Percentiles rank a stretch among this genome's conserved stretches.
Conservation (phyloP, 2,797 vertebrate species). For the Pangasius sanitwongsei region DNA sequence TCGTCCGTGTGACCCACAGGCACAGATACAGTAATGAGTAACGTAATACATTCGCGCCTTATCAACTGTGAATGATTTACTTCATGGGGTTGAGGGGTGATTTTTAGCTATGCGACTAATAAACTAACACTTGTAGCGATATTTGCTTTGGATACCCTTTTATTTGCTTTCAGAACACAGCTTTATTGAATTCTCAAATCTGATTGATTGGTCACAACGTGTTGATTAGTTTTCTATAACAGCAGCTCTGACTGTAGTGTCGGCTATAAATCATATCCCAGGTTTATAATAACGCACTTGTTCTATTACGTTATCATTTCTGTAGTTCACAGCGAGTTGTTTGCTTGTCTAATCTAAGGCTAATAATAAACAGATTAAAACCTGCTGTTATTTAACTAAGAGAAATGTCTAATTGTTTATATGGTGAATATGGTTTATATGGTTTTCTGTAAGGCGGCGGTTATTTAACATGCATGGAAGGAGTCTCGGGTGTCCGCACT, state of each 20-base stretch:
- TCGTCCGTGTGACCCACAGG: conserved; percentile 28
- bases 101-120: background rate
- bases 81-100: background rate
- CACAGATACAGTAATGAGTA: conserved; percentile 22
- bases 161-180: background rate
- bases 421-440: background rate
- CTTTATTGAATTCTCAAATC: background rate
- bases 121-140: background rate
- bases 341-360: background rate
- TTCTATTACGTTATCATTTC: background rate
- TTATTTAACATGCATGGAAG: background rate
- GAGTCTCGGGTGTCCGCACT: background rate
- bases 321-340: background rate
- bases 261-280: background rate
- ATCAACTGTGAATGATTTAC: conserved; percentile 73
- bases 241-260: background rate
- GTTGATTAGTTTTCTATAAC: background rate
- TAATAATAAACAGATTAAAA: background rate
- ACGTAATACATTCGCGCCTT: conserved; percentile 54
- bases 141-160: background rate
- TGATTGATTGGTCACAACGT: background rate
- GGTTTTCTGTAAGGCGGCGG: background rate
- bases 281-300: background rate
- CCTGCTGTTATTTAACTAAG: background rate
- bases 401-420: background rate